Evolutionary conservation across 2,797 vertebrate species (phyloP).

Genomic region (Allobates femoralis): DNA sequence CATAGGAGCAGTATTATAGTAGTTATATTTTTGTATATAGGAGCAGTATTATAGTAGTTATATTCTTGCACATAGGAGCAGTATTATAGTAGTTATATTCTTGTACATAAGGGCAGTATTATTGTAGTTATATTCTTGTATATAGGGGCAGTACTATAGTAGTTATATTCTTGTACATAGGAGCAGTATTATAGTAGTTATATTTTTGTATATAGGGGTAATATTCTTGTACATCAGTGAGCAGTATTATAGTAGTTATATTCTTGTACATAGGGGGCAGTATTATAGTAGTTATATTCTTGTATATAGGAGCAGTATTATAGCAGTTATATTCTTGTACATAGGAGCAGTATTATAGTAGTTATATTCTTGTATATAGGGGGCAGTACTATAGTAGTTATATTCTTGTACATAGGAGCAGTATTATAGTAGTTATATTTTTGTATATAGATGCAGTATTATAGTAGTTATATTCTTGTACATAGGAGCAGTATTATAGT

Average conservation of each 20-base stretch:
- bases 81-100: not conserved
- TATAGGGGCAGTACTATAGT: not conserved
- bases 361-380: constrained; percentile 3
- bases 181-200: constrained; percentile 13
- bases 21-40: constrained; percentile 22
- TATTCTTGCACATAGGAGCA: not conserved
- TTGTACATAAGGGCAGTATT: not conserved
- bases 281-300: constrained; percentile 27
- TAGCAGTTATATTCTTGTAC: not conserved
- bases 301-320: constrained; percentile 16
- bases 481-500: not conserved
- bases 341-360: not conserved
- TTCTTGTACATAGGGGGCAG: constrained; percentile 11
- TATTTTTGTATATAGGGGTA: constrained; percentile 9
- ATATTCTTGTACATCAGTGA: no score
- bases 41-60: constrained; percentile 9
- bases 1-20: constrained; percentile 5
- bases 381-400: constrained; percentile 9
- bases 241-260: constrained; percentile 7
- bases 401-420: constrained; percentile 17
- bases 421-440: not conserved
- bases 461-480: not conserved
- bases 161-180: constrained; percentile 1
- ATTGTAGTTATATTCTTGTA: not conserved
- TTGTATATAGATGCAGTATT: no score